A percentile compares a stretch with the other conserved stretches of the same genome.
These are phyloP conservation scores for Tyto alba DNA, from an alignment of 2,113 vertebrate genomes.

Conservation along the genomic window DNA sequence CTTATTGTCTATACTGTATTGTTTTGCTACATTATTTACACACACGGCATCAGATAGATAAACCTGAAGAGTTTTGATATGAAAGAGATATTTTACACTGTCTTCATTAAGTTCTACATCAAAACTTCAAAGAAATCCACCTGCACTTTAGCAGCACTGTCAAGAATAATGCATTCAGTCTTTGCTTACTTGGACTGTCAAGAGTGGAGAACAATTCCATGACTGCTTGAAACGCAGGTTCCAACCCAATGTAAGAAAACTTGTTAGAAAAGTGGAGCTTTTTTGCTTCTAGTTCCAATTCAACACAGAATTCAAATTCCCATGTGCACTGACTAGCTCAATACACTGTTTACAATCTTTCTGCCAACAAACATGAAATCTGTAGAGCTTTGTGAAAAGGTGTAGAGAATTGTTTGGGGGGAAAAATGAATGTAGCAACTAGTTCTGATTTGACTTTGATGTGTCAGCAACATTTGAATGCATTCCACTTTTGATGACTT, in stretches of 20 bases:
- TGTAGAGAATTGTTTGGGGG: background rate
- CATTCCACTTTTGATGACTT: background rate
- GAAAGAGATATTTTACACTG: background rate
- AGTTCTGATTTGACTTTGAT: background rate
- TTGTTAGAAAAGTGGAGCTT: background rate
- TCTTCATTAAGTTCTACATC: background rate
- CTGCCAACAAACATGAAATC: background rate
- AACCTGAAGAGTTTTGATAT: background rate
- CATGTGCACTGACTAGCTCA: background rate
- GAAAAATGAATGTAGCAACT: background rate
- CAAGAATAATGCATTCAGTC: background rate
- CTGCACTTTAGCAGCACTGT: background rate
- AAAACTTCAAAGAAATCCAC: background rate
- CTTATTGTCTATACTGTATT: background rate
- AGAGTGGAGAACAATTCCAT: background rate
- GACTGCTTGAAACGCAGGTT: background rate
- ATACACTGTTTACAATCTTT: background rate
- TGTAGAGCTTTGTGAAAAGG: background rate
- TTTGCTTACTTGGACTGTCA: background rate
- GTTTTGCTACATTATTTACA: background rate
- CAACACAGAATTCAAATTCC: background rate
- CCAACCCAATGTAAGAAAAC: rapidly evolving
- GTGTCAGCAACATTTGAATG: background rate
- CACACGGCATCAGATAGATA: background rate
- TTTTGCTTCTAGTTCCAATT: background rate